Evolutionary conservation across 2,113 vertebrate species (phyloP).

Genomic region (Patagioenas fasciata): DNA sequence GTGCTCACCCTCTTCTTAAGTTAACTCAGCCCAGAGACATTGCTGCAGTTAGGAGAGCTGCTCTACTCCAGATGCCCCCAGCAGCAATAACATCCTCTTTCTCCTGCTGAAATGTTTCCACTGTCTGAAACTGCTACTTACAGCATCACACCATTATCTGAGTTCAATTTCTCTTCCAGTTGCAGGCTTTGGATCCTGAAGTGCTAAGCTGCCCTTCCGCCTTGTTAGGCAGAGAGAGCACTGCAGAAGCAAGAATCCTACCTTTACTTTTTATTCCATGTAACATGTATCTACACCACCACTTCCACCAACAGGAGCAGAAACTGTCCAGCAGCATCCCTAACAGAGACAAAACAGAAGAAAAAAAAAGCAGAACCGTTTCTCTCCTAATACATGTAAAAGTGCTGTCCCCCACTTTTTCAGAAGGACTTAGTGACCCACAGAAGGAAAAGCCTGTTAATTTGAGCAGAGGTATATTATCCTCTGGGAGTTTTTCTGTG

Average conservation of each 20-base stretch:
- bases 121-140: neutral
- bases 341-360: neutral
- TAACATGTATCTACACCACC: too few relatives aligned
- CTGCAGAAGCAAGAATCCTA: too few relatives aligned
- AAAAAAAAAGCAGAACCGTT: neutral
- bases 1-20: too few relatives aligned
- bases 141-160: neutral
- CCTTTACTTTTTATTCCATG: too few relatives aligned
- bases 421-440: neutral
- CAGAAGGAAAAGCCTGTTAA: neutral
- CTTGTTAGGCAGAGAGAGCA: neutral
- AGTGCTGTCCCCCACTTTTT: neutral
- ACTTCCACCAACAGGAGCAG: neutral
- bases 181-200: neutral
- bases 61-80: neutral
- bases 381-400: neutral
- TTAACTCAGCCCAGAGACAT: neutral
- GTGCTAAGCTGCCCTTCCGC: neutral
- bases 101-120: neutral
- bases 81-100: neutral
- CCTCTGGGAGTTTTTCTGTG: neutral
- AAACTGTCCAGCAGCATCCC: neutral
- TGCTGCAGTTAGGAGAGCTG: neutral
- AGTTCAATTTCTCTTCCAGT: neutral
- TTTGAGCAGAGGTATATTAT: neutral